Evolutionary conservation across 2,113 vertebrate genomes (phyloP), one percentile per base, ranked within the genome.

Genomic region (Neotoma lepida): DNA sequence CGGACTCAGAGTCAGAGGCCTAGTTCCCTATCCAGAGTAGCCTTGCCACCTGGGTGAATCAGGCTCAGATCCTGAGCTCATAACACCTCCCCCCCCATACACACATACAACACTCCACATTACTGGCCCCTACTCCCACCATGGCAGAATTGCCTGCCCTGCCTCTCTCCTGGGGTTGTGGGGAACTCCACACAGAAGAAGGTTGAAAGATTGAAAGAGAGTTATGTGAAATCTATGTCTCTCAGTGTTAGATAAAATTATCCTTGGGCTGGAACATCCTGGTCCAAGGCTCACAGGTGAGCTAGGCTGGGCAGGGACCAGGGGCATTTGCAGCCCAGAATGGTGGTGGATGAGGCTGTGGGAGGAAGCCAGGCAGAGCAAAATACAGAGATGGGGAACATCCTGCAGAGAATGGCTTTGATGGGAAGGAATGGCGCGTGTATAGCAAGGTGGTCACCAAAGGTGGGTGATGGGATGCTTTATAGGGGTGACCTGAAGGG

Each of bases 171-270:
- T 0, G 3, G 26, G 61, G 3, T 56, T 54, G 17, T 1, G 20
- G 56, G 73, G 54, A 18, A 20, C 49, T 24, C 35, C 89, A 39
- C 46, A 54, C 28, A 56, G 9, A 9, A 13, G 15, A 63, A 41
- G 10, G 8, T 2, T 17, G 28, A 0, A 30, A 28, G 30, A 15
- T 2, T 17, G 28, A 0, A 30, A 28, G 30, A 15, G 71, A 6
- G 49, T 49, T 91, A 10, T 71, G 35, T 2, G 4, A 54, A 28
- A 39, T 18, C 44, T 18, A 9, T 76, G 71, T 24, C 2, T 2
- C 39, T 41, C 5, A 5, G 64, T 2, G 54, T 33, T 30, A 24
- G 1, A 58, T 26, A 7, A 84, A 66, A 54, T 46, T 7, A n/a
- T 56, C 33, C 68, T 68, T 58, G 5, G 8, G 33, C 68, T 56